Conservation (phyloP, 2,888 invertebrate genomes). For the Tanytarsus gracilentus region DNA sequence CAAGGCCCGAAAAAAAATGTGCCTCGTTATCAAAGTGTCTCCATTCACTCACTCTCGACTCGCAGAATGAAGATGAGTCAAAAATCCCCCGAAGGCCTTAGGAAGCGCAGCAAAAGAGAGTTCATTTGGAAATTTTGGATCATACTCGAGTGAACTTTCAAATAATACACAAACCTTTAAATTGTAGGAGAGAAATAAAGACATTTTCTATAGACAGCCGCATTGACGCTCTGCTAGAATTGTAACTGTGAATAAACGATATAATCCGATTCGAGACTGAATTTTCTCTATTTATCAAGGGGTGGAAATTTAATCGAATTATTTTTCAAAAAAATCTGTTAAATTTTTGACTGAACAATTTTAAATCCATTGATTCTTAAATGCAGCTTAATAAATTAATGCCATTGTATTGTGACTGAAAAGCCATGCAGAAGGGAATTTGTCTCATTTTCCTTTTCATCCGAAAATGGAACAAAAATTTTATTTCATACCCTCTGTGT, state of each 20-base stretch:
- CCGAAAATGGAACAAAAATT: background rate
- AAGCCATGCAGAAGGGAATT: background rate
- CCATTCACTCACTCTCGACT: background rate
- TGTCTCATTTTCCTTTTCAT: slow-evolving; percentile 12
- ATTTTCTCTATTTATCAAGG: background rate
- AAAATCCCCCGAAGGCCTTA: background rate
- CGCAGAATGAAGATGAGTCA: too few species aligned
- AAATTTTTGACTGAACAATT: too few species aligned
- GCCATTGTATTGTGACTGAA: background rate
- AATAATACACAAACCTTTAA: too few species aligned
- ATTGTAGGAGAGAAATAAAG: background rate
- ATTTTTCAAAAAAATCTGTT: too few species aligned
- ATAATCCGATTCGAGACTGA: slow-evolving; percentile 15
- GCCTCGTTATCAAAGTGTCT: background rate
- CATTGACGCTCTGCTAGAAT: background rate
- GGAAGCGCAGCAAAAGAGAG: slow-evolving; percentile 3
- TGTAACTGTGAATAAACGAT: slow-evolving; percentile 6
- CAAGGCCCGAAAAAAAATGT: background rate
- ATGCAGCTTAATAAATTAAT: slow-evolving; percentile 2
- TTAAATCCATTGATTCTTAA: background rate
- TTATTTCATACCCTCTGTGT: background rate
- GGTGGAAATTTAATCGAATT: too few species aligned
- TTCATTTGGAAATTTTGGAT: slow-evolving; percentile 9
- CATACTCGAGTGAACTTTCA: slow-evolving; percentile 5
- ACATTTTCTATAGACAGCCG: background rate